phyloP scores from a whole-genome alignment of 2,113 vertebrate genomes.

The Sylvia atricapilla region DNA sequence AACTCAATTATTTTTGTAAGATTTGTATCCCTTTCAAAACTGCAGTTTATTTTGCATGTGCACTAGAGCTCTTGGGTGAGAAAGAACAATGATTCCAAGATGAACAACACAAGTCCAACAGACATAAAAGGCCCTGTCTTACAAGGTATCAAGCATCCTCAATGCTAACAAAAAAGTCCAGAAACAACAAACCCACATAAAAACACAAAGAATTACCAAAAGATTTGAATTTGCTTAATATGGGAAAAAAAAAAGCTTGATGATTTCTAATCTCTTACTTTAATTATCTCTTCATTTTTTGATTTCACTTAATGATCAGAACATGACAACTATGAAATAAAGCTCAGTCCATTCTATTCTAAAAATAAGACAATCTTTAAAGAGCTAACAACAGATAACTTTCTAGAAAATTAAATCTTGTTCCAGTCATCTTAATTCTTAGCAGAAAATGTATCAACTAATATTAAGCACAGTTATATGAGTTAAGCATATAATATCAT shows the following conservation, averaged over 20 bases:
- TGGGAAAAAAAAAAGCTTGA: not conserved
- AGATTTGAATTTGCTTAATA: not conserved
- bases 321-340: not conserved
- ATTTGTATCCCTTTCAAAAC: not conserved
- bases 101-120: not conserved
- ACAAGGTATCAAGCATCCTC: not conserved
- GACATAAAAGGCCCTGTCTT: not conserved
- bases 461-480: not conserved
- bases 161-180: not conserved
- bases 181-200: not conserved
- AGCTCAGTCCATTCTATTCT: not conserved
- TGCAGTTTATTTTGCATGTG: not conserved
- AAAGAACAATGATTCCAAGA: not conserved
- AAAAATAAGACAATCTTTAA: not conserved
- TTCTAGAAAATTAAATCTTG: not conserved
- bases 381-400: not conserved
- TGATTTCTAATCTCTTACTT: not conserved
- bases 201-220: not conserved
- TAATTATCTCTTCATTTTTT: not conserved
- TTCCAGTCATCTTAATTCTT: not conserved
- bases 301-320: not conserved
- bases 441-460: not conserved
- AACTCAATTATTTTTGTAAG: not conserved
- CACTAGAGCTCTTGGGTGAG: not conserved
- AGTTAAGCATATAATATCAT: not conserved